Base-by-base conservation (phyloP, 2,797 vertebrate species). In the Phataginus tricuspis region DNA sequence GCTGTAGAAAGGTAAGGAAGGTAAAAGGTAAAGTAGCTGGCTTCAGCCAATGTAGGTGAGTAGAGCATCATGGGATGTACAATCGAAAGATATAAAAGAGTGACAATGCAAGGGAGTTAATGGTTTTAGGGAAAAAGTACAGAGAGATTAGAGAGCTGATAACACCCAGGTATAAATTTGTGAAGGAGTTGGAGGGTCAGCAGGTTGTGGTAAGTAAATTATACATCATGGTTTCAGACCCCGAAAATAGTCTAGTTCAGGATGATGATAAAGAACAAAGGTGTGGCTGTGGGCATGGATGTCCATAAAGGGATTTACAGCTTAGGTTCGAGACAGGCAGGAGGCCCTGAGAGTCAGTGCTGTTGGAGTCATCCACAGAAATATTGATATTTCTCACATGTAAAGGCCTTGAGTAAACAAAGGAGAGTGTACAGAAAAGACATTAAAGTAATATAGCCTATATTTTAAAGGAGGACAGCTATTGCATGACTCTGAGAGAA, bases 401-500 rank as follows among this genome's bases (percentile, higher is more conserved):
- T 80, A n/a, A 93, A 94, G n/a, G 29, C 21, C 61, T 66, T 63
- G 55, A 69, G 55, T 53, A 91, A 94, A 96, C 14, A 80, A 93
- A 66, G 59, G 59, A 84, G 45, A 90, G 25, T 51, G 1, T 34
- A 79, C 5, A 88, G 39, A 64, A 85, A 90, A 13, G 15, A 21
- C 34, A 66, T 45, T 86, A 95, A 95, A 92, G 34, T 71, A 61
- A 90, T 72, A 31, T 1, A 51, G 12, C 53, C 23, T 80, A 6
- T 83, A 31, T 88, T 80, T 94, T 79, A 94, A 88, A 93, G 51
- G 34, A 57, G 25, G 21, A n/a, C 4, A 53, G 1, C 57, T 68
- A 85, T 8, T 34, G 18, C 4, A 27, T 77, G 71, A 84, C 64
- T 77, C n/a, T 53, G 27, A 78, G 39, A 82, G 42, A 75, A 29